Conservation (phyloP, 2,113 vertebrate genomes). For the Esox niger region DNA sequence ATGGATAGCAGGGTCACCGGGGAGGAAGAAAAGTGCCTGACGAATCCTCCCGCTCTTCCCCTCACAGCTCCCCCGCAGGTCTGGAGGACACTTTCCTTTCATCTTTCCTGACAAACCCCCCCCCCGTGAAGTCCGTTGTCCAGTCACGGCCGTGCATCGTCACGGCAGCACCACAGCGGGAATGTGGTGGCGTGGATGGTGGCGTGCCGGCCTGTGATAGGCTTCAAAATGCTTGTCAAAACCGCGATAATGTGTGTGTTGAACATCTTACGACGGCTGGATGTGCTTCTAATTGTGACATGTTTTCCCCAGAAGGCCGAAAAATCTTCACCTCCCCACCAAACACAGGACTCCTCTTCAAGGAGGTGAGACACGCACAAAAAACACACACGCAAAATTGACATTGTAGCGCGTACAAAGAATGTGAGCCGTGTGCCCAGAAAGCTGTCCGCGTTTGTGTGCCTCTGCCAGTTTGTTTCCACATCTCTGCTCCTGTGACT, state of each 20-base stretch:
- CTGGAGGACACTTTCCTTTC: constrained; percentile 8
- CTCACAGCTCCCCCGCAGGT: constrained; percentile 51
- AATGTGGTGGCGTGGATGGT: too few species aligned
- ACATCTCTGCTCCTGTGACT: too few species aligned
- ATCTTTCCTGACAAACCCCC: too few species aligned
- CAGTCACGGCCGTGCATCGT: too few species aligned
- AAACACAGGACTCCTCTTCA: constrained; percentile 45
- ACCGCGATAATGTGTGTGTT: too few species aligned
- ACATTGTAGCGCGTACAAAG: neutral
- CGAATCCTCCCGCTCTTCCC: constrained; percentile 17
- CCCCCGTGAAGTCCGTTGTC: too few species aligned
- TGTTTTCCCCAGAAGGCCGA: constrained; percentile 48
- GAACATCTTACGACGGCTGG: too few species aligned
- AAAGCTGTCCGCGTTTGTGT: neutral
- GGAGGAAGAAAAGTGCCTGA: constrained; percentile 69
- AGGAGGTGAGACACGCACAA: constrained; percentile 48
- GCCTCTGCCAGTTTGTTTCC: neutral
- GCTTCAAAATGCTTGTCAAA: too few species aligned
- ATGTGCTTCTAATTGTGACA: too few species aligned
- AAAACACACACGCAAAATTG: neutral
- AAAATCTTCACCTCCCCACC: constrained; percentile 25
- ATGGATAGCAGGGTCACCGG: constrained; percentile 74
- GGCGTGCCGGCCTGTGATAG: too few species aligned
- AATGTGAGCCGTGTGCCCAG: neutral
- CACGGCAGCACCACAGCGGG: too few species aligned